Conservation (phyloP, 1,140 invertebrate species). For the Acromyrmex heyeri region DNA sequence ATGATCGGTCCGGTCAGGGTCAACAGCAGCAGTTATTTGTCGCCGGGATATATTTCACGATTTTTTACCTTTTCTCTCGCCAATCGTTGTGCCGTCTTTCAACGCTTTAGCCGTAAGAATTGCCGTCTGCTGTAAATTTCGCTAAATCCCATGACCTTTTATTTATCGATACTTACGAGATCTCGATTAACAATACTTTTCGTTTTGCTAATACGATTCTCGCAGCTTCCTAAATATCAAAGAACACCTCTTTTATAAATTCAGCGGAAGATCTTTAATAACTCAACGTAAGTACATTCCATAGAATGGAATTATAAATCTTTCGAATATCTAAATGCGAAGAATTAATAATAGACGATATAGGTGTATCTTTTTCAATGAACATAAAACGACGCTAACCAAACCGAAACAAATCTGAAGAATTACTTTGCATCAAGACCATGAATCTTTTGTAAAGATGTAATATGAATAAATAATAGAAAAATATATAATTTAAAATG, state of each 20-base stretch:
- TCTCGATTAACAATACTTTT: constrained; percentile 69
- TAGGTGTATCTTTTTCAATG: background rate
- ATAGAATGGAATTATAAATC: constrained; percentile 63
- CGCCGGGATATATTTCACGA: constrained; percentile 53
- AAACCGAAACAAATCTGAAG: constrained; percentile 17
- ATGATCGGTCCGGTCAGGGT: constrained; percentile 48
- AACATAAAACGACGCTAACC: constrained; percentile 21
- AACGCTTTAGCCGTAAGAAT: constrained; percentile 62
- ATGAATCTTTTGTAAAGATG: background rate
- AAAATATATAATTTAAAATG: background rate
- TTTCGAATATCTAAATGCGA: constrained; percentile 28
- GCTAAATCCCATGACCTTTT: constrained; percentile 58
- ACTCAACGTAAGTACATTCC: constrained; percentile 50
- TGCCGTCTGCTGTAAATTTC: constrained; percentile 58
- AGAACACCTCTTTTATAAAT: constrained; percentile 66
- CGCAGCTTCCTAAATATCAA: constrained; percentile 45
- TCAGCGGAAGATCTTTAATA: constrained; percentile 48
- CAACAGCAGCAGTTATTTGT: constrained; percentile 50
- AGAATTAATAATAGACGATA: constrained; percentile 12
- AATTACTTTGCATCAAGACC: background rate
- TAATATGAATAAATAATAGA: background rate
- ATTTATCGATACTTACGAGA: constrained; percentile 72
- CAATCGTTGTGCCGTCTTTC: constrained; percentile 50
- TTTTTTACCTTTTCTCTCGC: constrained; percentile 18
- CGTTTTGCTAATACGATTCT: constrained; percentile 46